A percentile compares a stretch with the other conserved stretches of the same genome.
phyloP scores from a whole-genome alignment of 1,140 invertebrate genomes.

The Trypoxylus dichotomus region DNA sequence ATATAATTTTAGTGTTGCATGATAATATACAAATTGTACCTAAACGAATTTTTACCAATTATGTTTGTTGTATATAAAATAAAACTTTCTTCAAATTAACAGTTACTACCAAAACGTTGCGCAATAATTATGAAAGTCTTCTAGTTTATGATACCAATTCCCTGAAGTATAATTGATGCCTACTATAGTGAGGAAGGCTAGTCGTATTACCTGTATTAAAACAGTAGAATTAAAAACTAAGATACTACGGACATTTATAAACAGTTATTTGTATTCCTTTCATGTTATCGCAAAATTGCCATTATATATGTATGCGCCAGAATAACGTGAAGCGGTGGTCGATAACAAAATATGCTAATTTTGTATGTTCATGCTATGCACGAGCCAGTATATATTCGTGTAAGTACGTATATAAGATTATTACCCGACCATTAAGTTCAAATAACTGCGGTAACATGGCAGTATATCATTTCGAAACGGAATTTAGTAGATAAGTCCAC shows the following conservation, averaged over 20 bases:
- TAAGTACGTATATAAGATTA: background rate
- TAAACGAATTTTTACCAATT: too few species aligned
- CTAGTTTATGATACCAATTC: background rate
- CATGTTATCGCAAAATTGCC: background rate
- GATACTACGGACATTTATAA: background rate
- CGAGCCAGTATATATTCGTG: background rate
- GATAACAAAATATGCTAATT: conserved; percentile 3
- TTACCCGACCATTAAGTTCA: background rate
- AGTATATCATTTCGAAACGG: background rate
- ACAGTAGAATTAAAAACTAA: background rate
- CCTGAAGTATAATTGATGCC: background rate
- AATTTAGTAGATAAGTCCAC: background rate
- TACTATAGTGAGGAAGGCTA: background rate
- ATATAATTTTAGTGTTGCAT: background rate
- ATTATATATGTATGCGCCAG: background rate
- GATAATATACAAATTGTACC: background rate
- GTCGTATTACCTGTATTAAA: background rate
- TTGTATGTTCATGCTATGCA: background rate
- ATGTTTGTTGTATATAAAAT: background rate
- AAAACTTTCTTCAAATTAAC: background rate
- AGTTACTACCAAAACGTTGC: background rate
- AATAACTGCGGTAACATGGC: background rate
- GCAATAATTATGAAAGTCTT: background rate
- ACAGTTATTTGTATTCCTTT: background rate
- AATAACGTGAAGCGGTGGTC: background rate